phyloP scores from a whole-genome alignment of 2,888 invertebrate genomes.

The Busseola fusca region DNA sequence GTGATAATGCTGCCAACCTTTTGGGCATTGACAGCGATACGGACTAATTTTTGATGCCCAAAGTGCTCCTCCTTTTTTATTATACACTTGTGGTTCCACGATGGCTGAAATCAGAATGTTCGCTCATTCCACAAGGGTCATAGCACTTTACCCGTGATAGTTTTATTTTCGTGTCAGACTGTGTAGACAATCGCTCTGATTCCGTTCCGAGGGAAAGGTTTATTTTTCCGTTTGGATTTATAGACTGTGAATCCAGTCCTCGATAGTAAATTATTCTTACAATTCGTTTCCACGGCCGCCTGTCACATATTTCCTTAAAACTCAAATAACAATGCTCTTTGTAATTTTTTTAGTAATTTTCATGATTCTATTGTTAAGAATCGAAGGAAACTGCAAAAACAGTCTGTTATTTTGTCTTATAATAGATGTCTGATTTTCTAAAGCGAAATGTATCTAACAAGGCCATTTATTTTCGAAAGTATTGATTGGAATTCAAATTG shows the following conservation, averaged over 20 bases:
- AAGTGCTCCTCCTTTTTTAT: background rate
- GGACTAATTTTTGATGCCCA: background rate
- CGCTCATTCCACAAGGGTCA: constrained; percentile 42
- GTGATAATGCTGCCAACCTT: too few species aligned
- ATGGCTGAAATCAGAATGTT: constrained; percentile 35
- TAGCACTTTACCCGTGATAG: constrained; percentile 44
- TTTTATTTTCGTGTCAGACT: constrained; percentile 55
- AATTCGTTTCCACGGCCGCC: constrained; percentile 43
- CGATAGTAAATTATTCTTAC: constrained; percentile 57
- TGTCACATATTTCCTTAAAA: constrained; percentile 29
- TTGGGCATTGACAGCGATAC: too few species aligned
- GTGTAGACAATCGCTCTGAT: constrained; percentile 49
- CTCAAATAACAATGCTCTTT: constrained; percentile 33
- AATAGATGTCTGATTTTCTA: background rate
- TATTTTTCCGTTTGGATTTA: constrained; percentile 61
- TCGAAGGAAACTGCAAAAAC: background rate
- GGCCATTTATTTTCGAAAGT: background rate
- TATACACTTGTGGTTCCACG: constrained; percentile 5
- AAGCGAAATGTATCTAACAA: constrained; percentile 1
- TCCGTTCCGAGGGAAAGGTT: constrained; percentile 43
- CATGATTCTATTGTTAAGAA: constrained; percentile 8
- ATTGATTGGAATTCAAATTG: constrained; percentile 14
- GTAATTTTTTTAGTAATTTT: constrained; percentile 12
- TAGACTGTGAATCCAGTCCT: constrained; percentile 52
- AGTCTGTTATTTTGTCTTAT: background rate